Evolutionary conservation across 2,797 vertebrate species (phyloP).

Genomic region (Pogoniulus pusillus): DNA sequence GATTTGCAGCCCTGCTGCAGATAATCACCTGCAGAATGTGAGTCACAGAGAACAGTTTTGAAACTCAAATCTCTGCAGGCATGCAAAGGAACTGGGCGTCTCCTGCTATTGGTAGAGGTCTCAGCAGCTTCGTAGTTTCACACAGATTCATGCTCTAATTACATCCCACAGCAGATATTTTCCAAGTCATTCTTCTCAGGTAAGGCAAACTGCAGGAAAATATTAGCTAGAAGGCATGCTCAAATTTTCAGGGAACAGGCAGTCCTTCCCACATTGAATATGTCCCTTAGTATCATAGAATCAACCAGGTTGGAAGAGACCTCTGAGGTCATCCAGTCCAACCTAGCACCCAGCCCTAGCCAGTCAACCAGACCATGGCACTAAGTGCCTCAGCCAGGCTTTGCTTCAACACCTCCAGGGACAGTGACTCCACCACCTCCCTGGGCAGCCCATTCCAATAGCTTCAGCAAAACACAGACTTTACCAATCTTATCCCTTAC

Average conservation of each 20-base stretch:
- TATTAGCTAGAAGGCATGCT: background rate
- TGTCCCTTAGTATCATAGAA: background rate
- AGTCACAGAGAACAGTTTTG: conserved; percentile 34
- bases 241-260: background rate
- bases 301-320: too few species aligned
- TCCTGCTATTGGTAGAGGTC: background rate
- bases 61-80: conserved; percentile 14
- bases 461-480: background rate
- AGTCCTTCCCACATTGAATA: background rate
- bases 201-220: conserved; percentile 28
- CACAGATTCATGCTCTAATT: conserved; percentile 14
- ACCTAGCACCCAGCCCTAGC: too few species aligned
- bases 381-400: too few species aligned
- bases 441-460: too few species aligned
- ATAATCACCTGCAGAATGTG: conserved; percentile 33
- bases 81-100: background rate
- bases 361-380: too few species aligned
- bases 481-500: background rate
- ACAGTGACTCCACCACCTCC: too few species aligned
- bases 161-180: conserved; percentile 22
- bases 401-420: too few species aligned
- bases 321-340: too few species aligned
- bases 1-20: conserved; percentile 17
- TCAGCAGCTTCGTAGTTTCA: background rate
- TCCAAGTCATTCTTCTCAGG: conserved; percentile 36